These are phyloP conservation scores for Bos javanicus DNA, from an alignment of 2,113 vertebrate species.

Conservation along the genomic window DNA sequence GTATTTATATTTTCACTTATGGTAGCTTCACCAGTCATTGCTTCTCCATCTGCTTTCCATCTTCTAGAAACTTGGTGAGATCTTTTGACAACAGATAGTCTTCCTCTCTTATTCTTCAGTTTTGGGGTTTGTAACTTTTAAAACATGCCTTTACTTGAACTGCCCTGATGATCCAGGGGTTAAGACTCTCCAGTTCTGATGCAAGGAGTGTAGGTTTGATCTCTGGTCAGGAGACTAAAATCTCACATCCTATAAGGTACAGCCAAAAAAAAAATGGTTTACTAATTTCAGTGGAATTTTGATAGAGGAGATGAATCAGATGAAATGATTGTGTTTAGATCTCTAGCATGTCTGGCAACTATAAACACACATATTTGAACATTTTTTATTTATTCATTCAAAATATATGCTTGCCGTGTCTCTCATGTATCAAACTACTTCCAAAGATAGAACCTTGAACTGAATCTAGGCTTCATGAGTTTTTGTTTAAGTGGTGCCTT, in stretches of 20 bases:
- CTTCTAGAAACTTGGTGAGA: not conserved
- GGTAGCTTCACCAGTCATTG: not conserved
- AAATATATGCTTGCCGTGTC: not conserved
- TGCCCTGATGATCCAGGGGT: not conserved
- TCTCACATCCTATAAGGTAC: not conserved
- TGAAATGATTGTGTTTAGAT: not conserved
- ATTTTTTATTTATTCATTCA: constrained; percentile 5
- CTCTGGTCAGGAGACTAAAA: not conserved
- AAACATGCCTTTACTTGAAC: not conserved
- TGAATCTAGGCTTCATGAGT: not conserved
- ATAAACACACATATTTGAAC: not conserved
- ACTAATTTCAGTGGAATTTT: not conserved
- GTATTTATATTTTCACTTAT: not conserved
- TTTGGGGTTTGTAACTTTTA: not conserved
- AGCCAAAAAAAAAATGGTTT: not conserved
- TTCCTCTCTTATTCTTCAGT: not conserved
- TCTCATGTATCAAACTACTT: not conserved
- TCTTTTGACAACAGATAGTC: not conserved
- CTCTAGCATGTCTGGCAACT: not conserved
- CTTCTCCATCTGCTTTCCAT: not conserved
- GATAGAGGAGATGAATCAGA: not conserved
- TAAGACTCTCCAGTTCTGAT: not conserved
- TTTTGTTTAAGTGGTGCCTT: not conserved
- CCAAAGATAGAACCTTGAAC: not conserved
- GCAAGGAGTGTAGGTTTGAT: not conserved